Conservation (phyloP, 2,888 invertebrate species). For the Cryptops parisi region DNA sequence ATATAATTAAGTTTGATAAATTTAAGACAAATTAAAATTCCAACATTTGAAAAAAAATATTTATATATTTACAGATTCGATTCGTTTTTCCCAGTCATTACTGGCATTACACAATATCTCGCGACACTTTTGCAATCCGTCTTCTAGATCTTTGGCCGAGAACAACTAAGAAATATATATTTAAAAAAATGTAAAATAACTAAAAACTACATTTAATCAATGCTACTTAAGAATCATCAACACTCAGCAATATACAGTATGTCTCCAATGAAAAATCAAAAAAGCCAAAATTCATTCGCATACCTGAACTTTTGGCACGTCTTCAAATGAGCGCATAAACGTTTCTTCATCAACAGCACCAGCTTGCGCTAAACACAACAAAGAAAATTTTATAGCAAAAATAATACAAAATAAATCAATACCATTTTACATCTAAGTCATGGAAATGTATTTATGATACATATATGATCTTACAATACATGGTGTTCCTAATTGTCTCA, state of each 20-base stretch:
- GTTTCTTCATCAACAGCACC: conserved; percentile 81
- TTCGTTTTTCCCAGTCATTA: conserved; percentile 86
- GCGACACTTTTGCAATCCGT: conserved; percentile 57
- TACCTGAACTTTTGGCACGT: conserved; percentile 58
- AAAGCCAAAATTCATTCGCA: background rate
- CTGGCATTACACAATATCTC: conserved; percentile 61
- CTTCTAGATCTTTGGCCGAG: conserved; percentile 67
- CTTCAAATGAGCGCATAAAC: conserved; percentile 72
- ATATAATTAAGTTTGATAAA: background rate
- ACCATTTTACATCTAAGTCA: too few relatives aligned
- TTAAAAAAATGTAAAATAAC: too few relatives aligned
- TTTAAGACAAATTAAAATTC: background rate
- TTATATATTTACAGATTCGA: conserved; percentile 63
- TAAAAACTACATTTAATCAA: too few relatives aligned
- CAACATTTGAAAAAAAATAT: background rate
- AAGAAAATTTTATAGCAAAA: too few relatives aligned
- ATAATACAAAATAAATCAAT: background rate
- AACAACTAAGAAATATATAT: conserved; percentile 43
- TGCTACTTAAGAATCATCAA: background rate
- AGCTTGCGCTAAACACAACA: conserved; percentile 41
- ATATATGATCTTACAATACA: too few relatives aligned
- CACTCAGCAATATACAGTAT: background rate
- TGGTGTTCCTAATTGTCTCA: too few relatives aligned
- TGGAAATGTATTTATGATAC: too few relatives aligned
- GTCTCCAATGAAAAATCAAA: background rate